Evolutionary conservation across 2,113 vertebrate species (phyloP).

Genomic region (Cavia porcellus): DNA sequence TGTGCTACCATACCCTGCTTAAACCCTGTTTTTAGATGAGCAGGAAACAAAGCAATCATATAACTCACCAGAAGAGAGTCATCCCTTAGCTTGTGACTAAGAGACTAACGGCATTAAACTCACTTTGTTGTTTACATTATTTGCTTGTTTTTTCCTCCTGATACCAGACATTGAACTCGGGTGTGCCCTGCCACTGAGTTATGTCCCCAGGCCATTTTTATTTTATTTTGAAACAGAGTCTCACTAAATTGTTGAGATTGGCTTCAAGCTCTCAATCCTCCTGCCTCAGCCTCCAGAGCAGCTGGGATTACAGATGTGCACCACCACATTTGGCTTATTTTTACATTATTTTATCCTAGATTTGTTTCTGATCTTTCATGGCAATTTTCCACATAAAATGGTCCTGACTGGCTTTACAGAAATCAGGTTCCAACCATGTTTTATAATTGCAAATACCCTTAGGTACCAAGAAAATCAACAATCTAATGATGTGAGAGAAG

Average conservation of each 20-base stretch:
- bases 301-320: not conserved
- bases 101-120: constrained; percentile 1
- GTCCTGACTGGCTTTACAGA: not conserved
- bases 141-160: not conserved
- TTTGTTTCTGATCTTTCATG: constrained; percentile 1
- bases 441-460: constrained; percentile 47
- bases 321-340: not conserved
- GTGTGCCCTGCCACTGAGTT: not conserved
- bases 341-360: not conserved
- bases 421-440: not conserved
- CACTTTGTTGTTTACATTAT: not conserved
- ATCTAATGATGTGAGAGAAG: not conserved
- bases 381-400: constrained; percentile 38
- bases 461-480: not conserved
- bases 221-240: not conserved
- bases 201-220: not conserved
- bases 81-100: not conserved
- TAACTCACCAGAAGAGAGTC: not conserved
- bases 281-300: not conserved
- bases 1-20: not conserved
- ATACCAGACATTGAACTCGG: not conserved
- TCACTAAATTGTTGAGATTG: not conserved
- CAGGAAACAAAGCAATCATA: constrained; percentile 13
- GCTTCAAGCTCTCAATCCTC: not conserved
- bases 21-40: not conserved